Base-by-base conservation (phyloP, 2,888 invertebrate genomes). In the Gasteruption jaculator region DNA sequence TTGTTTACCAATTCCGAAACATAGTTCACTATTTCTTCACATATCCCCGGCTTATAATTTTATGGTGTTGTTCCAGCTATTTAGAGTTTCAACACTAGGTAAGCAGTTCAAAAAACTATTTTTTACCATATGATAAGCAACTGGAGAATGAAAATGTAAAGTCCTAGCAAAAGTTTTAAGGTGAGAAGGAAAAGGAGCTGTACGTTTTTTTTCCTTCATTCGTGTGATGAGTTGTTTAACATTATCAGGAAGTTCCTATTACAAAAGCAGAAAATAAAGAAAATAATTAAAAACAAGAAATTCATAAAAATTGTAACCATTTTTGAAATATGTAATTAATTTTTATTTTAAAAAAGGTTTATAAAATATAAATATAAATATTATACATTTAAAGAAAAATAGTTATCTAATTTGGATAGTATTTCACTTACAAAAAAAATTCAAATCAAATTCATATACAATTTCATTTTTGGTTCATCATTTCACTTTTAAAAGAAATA, bases 1-100 rank as follows among this genome's bases (percentile, higher is more conserved):
- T 32, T 8, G n/a, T 12, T 27, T 30, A 32, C 31, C 46, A 14
- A 46, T 35, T 5, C 27, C 5, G 40, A 24, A 12, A 38, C 33
- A 3, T 18, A 8, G 8, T 42, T 21, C 11, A 42, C 38, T n/a
- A 24, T 24, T 31, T 31, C 14, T 31, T 4, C 32, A 31, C 15
- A 14, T 14, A 31, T 31, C n/a, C 32, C 32, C 16, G 32, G 32
- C 12, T 12, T 14, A n/a, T 16, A 12, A 15, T 31, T n/a, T 16
- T 14, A 14, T 14, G 16, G 12, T 14, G n/a, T 15, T n/a, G 12
- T 11, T n/a, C 32, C 32, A 15, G n/a, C 32, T 12, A 31, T 16
- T n/a, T 4, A 31, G 12, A 14, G 32, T 31, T 12, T 31, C 14
- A 11, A n/a, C n/a, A 15, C 16, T n/a, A 4, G 32, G 32, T 16